These are phyloP conservation scores for Tonatia bakeri DNA, from an alignment of 2,113 vertebrate species.

Conservation along the genomic window DNA sequence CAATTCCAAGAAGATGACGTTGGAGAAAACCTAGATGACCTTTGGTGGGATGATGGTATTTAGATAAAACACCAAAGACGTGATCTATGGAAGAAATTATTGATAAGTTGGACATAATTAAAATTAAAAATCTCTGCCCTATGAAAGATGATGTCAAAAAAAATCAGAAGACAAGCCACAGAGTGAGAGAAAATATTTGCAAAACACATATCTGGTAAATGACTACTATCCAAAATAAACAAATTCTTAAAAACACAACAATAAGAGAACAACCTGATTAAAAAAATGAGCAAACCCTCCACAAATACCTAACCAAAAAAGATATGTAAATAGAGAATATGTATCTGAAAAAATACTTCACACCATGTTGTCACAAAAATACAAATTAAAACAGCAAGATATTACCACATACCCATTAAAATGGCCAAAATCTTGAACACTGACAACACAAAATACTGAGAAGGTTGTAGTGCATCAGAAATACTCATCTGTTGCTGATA, in stretches of 20 bases:
- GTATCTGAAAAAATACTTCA: background rate
- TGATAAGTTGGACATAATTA: background rate
- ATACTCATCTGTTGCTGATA: background rate
- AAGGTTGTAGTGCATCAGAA: background rate
- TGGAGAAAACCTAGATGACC: background rate
- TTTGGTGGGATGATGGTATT: background rate
- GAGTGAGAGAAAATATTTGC: background rate
- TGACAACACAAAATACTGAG: background rate
- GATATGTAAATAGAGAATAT: background rate
- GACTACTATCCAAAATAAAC: background rate
- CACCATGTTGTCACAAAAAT: background rate
- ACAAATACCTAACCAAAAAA: background rate
- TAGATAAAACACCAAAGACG: background rate
- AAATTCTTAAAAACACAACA: background rate
- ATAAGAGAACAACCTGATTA: background rate
- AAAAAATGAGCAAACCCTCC: background rate
- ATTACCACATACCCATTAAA: background rate
- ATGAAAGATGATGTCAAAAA: background rate
- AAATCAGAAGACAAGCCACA: background rate
- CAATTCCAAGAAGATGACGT: background rate
- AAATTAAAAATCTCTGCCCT: background rate
- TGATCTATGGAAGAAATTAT: background rate
- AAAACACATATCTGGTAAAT: background rate
- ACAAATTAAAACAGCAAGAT: background rate
- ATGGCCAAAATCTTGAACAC: background rate